Base-by-base conservation (phyloP, 2,797 vertebrate genomes). In the Loris lydekkerianus region DNA sequence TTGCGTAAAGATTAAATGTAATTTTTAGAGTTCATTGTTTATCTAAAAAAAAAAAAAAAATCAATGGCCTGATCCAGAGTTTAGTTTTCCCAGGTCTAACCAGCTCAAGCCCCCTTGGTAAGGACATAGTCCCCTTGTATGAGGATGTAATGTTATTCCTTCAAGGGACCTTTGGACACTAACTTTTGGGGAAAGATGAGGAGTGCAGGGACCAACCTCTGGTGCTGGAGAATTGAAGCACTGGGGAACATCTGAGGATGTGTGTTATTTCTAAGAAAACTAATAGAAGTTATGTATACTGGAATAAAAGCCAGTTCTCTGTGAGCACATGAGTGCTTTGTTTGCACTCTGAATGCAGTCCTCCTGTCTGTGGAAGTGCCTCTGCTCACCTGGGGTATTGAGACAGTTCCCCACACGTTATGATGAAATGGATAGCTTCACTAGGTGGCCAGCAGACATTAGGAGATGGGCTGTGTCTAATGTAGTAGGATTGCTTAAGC, bases 251-350 rank as follows among this genome's bases (percentile, higher is more conserved):
- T 60, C 6, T 31, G n/a, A 46, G 8, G 70, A 21, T 72, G 2
- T 49, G 29, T 25, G 4, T 73, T 73, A 61, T 73, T 93, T 89
- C 60, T 92, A 93, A 96, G 40, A 90, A 10, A 31, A 77, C 37
- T 25, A 43, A 5, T 23, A 37, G 69, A 40, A 67, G n/a, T 63
- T 61, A 70, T 18, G 11, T 93, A 6, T 46, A 63, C 67, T 65
- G 78, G 60, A 76, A n/a, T 72, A 60, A 82, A 87, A 80, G 25
- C 15, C 10, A 61, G 21, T 21, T 82, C 69, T 95, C 91, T 43
- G n/a, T 86, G 72, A 94, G 69, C 34, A 65, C 43, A 5, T 25
- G 4, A 58, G 3, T 61, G 37, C 31, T 95, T 94, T 78, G 29
- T 3, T 56, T 69, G 83, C 10, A 49, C 5, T 67, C n/a, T 77